phyloP scores from a whole-genome alignment of 2,113 vertebrate species.

The Hippoglossus stenolepis region DNA sequence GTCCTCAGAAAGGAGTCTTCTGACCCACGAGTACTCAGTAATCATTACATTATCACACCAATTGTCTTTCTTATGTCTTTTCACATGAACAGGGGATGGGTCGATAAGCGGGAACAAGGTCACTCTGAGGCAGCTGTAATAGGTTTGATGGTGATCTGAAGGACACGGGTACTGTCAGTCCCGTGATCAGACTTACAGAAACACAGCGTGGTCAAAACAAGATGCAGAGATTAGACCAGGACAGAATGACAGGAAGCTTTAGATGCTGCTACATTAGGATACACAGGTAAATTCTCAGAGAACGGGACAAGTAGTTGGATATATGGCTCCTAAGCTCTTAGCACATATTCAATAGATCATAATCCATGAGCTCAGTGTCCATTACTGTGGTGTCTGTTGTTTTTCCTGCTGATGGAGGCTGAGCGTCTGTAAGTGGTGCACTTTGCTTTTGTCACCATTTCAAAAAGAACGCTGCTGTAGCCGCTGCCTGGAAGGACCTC shows the following conservation, averaged over 20 bases:
- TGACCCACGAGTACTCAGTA: too few relatives aligned
- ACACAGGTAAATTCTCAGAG: not conserved
- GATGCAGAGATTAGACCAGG: not conserved
- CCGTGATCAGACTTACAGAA: not conserved
- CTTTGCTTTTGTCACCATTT: not conserved
- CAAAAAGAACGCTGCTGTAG: not conserved
- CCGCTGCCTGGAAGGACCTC: not conserved
- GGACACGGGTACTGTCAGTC: not conserved
- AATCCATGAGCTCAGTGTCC: slow-evolving; percentile 1
- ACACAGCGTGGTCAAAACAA: not conserved
- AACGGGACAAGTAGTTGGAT: not conserved
- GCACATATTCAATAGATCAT: slow-evolving; percentile 3
- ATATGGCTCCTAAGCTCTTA: not conserved
- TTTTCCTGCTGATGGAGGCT: slow-evolving; percentile 6
- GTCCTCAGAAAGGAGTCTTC: too few relatives aligned
- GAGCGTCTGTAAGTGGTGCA: slow-evolving; percentile 5
- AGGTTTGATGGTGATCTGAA: not conserved
- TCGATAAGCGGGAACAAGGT: not conserved
- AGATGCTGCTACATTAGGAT: not conserved
- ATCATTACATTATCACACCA: too few relatives aligned
- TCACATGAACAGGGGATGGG: not conserved
- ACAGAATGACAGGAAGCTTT: not conserved
- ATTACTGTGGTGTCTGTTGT: not conserved
- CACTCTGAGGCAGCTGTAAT: not conserved
- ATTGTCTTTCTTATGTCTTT: not conserved